Percentiles rank a stretch among this genome's conserved stretches.
phyloP scores from a whole-genome alignment of 2,888 invertebrate genomes.

The Xanthorhoe designata region DNA sequence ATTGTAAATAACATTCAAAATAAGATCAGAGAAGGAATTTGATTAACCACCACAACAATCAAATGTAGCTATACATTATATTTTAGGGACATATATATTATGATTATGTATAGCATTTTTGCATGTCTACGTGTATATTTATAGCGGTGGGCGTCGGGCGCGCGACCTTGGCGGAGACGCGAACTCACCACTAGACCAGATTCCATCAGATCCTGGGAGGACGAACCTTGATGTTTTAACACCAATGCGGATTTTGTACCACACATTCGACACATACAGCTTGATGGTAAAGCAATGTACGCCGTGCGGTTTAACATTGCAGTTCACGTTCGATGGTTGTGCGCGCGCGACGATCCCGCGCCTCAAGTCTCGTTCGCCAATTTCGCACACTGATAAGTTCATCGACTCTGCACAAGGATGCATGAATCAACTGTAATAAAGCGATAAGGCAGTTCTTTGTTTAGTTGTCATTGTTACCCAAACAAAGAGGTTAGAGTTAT shows the following conservation, averaged over 20 bases:
- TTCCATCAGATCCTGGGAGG: conserved; percentile 43
- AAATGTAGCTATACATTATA: conserved; percentile 50
- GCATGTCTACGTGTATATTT: conserved; percentile 79
- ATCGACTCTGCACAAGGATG: conserved; percentile 73
- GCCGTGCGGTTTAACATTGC: conserved; percentile 19
- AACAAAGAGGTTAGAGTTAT: conserved; percentile 36
- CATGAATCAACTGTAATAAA: conserved; percentile 60
- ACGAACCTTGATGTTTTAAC: conserved; percentile 21
- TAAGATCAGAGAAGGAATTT: not conserved
- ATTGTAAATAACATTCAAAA: not conserved
- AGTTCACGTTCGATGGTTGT: conserved; percentile 31
- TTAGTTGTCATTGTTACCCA: conserved; percentile 49
- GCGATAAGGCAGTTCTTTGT: conserved; percentile 65
- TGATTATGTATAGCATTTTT: conserved; percentile 78
- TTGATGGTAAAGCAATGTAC: conserved; percentile 47
- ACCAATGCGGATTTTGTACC: conserved; percentile 46
- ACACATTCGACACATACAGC: not conserved
- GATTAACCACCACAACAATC: not conserved
- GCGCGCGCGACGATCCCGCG: conserved; percentile 64
- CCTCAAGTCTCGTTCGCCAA: conserved; percentile 74
- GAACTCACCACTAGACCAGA: conserved; percentile 52
- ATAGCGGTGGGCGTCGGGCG: conserved; percentile 77
- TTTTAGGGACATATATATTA: conserved; percentile 70
- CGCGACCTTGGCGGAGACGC: conserved; percentile 82
- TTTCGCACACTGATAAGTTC: conserved; percentile 83